Conservation (phyloP, 2,888 invertebrate genomes). For the Drosophila neonasuta region DNA sequence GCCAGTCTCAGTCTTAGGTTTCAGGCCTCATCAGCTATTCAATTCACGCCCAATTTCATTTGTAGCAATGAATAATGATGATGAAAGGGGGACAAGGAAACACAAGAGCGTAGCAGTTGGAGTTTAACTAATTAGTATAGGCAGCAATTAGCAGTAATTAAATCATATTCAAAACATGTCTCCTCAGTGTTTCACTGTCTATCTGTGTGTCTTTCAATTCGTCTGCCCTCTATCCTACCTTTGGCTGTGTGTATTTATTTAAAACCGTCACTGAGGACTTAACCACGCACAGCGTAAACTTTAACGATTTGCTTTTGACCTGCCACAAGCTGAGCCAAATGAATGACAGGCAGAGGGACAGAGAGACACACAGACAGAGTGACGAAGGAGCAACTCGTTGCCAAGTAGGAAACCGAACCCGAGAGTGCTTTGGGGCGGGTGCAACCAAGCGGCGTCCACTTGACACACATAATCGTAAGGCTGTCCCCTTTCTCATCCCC, state of each 20-base stretch:
- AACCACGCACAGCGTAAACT: conserved; percentile 59
- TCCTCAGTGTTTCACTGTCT: conserved; percentile 4
- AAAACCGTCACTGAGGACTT: conserved; percentile 59
- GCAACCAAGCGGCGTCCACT: conserved; percentile 60
- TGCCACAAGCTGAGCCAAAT: conserved; percentile 58
- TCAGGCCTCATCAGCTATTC: conserved; percentile 42
- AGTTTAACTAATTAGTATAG: conserved; percentile 58
- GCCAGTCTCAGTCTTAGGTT: neutral
- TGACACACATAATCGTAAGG: conserved; percentile 64
- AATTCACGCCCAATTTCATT: conserved; percentile 41
- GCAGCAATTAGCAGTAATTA: conserved; percentile 68
- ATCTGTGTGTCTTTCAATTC: conserved; percentile 6
- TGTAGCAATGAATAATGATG: conserved; percentile 2
- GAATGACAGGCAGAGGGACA: conserved; percentile 44
- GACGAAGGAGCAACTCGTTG: conserved; percentile 21
- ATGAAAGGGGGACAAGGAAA: neutral
- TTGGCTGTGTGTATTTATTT: conserved; percentile 48
- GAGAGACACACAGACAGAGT: neutral
- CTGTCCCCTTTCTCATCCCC: neutral
- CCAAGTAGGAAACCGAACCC: conserved; percentile 26
- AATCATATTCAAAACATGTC: conserved; percentile 64
- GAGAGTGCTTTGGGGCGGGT: conserved; percentile 24
- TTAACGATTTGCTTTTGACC: conserved; percentile 68
- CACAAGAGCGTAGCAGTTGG: conserved; percentile 13
- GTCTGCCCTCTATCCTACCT: conserved; percentile 5